phyloP scores from a whole-genome alignment of 2,113 vertebrate genomes.

The Sinocyclocheilus anophthalmus region DNA sequence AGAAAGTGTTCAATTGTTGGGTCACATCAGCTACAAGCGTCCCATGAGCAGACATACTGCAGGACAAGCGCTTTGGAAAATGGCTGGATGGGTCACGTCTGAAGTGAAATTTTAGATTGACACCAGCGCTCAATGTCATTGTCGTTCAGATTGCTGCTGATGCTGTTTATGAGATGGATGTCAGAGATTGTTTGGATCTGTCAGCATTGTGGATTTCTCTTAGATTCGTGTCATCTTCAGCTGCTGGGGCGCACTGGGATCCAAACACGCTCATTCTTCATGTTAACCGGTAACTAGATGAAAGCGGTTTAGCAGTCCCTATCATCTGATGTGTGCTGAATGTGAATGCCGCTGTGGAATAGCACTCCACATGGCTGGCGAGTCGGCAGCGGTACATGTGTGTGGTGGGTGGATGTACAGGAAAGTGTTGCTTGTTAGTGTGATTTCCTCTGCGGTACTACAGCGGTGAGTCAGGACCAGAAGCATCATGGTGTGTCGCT shows the following conservation, averaged over 20 bases:
- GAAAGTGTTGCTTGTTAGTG: conserved; percentile 28
- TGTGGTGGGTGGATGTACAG: conserved; percentile 20
- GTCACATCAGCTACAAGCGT: too few relatives aligned
- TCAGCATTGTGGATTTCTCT: conserved; percentile 36
- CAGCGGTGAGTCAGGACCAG: conserved; percentile 8
- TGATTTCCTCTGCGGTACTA: conserved; percentile 20
- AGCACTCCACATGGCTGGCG: not conserved
- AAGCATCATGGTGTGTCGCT: not conserved
- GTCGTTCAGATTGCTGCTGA: not conserved
- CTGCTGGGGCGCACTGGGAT: not conserved
- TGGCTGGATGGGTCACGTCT: not conserved
- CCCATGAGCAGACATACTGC: too few relatives aligned
- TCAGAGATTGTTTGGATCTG: conserved; percentile 29
- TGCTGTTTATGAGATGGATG: conserved; percentile 25
- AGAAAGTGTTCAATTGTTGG: too few relatives aligned
- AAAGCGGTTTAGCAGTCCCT: not conserved
- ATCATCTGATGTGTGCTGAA: not conserved
- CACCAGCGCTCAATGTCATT: conserved; percentile 1
- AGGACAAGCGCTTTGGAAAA: not conserved
- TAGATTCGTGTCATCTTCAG: not conserved
- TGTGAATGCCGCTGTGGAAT: not conserved
- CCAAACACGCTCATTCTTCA: not conserved
- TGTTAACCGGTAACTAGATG: not conserved
- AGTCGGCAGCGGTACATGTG: not conserved
- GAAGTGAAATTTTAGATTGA: conserved; percentile 23